These are phyloP conservation scores for Psittacula derbiana DNA, from an alignment of 2,797 vertebrate genomes.

Conservation along the genomic window DNA sequence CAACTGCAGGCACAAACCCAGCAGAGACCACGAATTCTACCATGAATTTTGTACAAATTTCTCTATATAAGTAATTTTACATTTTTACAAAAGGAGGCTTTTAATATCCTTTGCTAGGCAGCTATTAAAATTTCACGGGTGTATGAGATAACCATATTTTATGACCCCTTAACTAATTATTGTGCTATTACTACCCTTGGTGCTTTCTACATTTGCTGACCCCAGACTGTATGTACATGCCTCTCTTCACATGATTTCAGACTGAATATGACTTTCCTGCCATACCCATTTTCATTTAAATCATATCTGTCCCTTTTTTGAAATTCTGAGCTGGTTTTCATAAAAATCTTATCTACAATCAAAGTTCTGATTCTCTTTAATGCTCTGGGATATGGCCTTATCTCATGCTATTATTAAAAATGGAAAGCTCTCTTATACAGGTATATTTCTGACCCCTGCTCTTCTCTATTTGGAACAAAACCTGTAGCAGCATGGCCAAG, in stretches of 20 bases:
- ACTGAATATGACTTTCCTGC: not conserved
- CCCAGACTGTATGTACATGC: not conserved
- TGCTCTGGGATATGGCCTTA: not conserved
- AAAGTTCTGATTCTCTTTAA: constrained; percentile 42
- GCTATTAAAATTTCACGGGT: constrained; percentile 1
- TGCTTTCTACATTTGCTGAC: not conserved
- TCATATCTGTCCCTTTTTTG: constrained; percentile 10
- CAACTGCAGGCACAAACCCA: not conserved
- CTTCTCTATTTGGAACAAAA: constrained; percentile 30
- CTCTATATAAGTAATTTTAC: not conserved
- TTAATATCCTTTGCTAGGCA: not conserved
- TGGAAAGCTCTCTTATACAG: not conserved
- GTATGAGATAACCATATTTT: not conserved
- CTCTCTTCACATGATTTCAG: not conserved
- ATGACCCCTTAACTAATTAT: not conserved
- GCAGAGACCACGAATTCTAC: not conserved
- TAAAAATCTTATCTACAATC: constrained; percentile 46
- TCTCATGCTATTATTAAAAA: constrained; percentile 41
- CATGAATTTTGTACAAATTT: not conserved
- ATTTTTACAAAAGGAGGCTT: not conserved
- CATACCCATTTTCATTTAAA: constrained; percentile 13
- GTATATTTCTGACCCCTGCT: constrained; percentile 44
- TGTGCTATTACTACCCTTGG: not conserved
- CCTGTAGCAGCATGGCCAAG: not conserved
- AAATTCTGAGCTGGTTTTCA: constrained; percentile 42